These are phyloP conservation scores for Enteromius afrohamiltoni DNA, from an alignment of 2,797 vertebrate species.

Conservation along the genomic window DNA sequence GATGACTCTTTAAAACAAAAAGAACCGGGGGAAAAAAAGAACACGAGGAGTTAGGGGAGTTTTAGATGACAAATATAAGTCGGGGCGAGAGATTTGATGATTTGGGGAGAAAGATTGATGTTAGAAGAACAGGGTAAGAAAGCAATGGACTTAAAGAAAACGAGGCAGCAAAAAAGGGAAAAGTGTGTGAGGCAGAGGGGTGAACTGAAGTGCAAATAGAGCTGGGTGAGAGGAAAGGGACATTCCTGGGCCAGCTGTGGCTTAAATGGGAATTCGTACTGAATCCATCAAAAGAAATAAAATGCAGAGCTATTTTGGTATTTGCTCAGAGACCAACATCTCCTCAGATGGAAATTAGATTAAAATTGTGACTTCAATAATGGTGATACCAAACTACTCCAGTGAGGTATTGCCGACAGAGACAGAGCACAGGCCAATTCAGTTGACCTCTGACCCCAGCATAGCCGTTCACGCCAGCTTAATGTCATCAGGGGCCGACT, in stretches of 20 bases:
- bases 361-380: conserved; percentile 19
- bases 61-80: conserved; percentile 33
- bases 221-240: conserved; percentile 66
- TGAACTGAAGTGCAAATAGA: conserved; percentile 64
- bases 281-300: conserved; percentile 77
- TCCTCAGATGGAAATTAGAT: conserved; percentile 54
- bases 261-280: conserved; percentile 80
- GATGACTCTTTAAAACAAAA: conserved; percentile 63
- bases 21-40: conserved; percentile 24
- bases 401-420: conserved; percentile 66
- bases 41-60: conserved; percentile 27
- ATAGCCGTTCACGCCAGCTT: conserved; percentile 63
- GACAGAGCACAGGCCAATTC: conserved; percentile 59
- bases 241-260: conserved; percentile 82
- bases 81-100: conserved; percentile 29
- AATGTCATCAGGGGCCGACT: conserved; percentile 14
- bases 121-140: conserved; percentile 29
- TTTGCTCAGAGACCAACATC: conserved; percentile 66
- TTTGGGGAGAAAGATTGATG: conserved; percentile 23
- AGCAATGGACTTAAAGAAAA: conserved; percentile 50
- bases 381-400: conserved; percentile 45
- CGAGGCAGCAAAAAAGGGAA: conserved; percentile 44
- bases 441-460: conserved; percentile 70
- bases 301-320: conserved; percentile 70
- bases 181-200: conserved; percentile 64